Evolutionary conservation across 2,888 invertebrate species (phyloP).

Genomic region (Oxystoma pomonae): DNA sequence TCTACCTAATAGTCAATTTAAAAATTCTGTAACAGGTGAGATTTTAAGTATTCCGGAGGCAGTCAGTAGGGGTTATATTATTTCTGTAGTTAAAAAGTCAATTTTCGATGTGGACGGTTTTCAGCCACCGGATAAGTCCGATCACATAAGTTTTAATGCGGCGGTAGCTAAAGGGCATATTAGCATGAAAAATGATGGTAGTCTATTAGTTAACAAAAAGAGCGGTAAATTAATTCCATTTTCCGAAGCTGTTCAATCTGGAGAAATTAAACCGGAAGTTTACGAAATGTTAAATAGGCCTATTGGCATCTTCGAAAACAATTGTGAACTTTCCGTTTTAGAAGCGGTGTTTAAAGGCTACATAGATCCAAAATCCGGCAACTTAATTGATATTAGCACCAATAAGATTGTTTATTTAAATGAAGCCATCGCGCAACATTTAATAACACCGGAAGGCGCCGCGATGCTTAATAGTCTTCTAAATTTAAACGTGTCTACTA

Average conservation of each 20-base stretch:
- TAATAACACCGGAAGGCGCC: slow-evolving; percentile 85
- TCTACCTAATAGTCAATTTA: slow-evolving; percentile 68
- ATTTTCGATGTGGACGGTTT: slow-evolving; percentile 92
- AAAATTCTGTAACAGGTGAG: slow-evolving; percentile 70
- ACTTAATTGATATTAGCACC: slow-evolving; percentile 71
- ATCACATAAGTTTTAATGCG: slow-evolving; percentile 79
- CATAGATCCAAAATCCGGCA: slow-evolving; percentile 84
- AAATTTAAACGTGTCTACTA: slow-evolving; percentile 83
- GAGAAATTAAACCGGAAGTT: slow-evolving; percentile 78
- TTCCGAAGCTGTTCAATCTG: slow-evolving; percentile 73
- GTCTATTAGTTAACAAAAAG: slow-evolving; percentile 67
- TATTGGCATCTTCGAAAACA: slow-evolving; percentile 75
- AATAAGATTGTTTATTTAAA: slow-evolving; percentile 75
- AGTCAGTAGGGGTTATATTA: slow-evolving; percentile 82
- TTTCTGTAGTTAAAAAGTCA: slow-evolving; percentile 80
- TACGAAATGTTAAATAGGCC: slow-evolving; percentile 79
- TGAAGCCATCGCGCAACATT: slow-evolving; percentile 78
- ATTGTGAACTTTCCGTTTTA: slow-evolving; percentile 75
- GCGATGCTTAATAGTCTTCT: slow-evolving; percentile 78
- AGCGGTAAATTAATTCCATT: slow-evolving; percentile 72
- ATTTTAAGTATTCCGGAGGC: slow-evolving; percentile 79
- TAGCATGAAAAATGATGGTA: slow-evolving; percentile 67
- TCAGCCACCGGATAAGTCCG: slow-evolving; percentile 74
- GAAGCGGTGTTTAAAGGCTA: slow-evolving; percentile 83
- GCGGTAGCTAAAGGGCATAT: slow-evolving; percentile 75